These are phyloP conservation scores for Cryptocheilus praepositus DNA, from an alignment of 2,888 invertebrate species.

Conservation along the genomic window DNA sequence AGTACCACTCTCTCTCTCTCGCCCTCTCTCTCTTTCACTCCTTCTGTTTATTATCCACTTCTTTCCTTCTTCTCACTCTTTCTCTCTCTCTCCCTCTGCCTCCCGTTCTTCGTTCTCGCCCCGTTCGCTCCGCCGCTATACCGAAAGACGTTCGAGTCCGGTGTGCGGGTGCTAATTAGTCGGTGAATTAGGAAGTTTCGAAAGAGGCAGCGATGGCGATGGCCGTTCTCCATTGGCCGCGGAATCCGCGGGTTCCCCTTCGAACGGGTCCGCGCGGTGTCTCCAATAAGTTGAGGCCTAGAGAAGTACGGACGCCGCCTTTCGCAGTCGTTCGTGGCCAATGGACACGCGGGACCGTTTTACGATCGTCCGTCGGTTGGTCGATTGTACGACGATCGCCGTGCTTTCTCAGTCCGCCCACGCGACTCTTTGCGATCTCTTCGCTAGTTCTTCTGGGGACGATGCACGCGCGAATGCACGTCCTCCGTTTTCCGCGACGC, in stretches of 20 bases:
- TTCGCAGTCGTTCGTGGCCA: constrained; percentile 36
- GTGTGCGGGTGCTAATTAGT: constrained; percentile 52
- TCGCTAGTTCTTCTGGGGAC: constrained; percentile 42
- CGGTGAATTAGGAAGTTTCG: constrained; percentile 56
- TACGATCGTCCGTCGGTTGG: constrained; percentile 46
- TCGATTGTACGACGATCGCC: constrained; percentile 33
- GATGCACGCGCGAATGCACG: neutral
- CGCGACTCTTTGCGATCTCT: constrained; percentile 34
- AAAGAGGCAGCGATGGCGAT: constrained; percentile 43
- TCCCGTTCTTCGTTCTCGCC: constrained; percentile 16
- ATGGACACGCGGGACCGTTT: constrained; percentile 35
- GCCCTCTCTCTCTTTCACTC: constrained; percentile 6
- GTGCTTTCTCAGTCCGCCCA: constrained; percentile 50
- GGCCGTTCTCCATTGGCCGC: constrained; percentile 32
- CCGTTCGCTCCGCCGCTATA: neutral
- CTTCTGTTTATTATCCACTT: no score
- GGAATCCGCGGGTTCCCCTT: neutral
- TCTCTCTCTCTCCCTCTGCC: constrained; percentile 6
- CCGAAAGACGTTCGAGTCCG: neutral
- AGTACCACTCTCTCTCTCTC: constrained; percentile 34
- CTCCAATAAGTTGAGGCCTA: constrained; percentile 5
- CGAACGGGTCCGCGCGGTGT: constrained; percentile 23
- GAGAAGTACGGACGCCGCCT: constrained; percentile 42
- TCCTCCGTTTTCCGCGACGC: neutral
- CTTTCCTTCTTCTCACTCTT: constrained; percentile 25